Conservation (phyloP, 2,888 invertebrate species). For the Rhodophaea formosa region DNA sequence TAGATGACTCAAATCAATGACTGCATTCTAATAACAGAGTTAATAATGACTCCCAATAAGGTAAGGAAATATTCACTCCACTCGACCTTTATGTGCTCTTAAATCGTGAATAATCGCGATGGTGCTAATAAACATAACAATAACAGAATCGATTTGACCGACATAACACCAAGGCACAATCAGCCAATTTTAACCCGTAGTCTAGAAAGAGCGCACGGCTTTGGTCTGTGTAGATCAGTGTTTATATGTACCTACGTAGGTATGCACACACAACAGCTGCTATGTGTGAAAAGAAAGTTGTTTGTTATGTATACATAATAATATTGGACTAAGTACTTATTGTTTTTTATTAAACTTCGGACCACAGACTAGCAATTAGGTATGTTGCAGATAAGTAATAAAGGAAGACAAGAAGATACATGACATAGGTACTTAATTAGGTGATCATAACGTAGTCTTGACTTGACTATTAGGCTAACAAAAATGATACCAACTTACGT, state of each 20-base stretch:
- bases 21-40: not conserved
- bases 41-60: no score
- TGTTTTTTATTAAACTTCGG: not conserved
- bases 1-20: not conserved
- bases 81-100: no score
- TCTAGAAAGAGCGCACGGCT: not conserved
- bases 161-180: not conserved
- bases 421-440: not conserved
- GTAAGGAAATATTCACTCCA: no score
- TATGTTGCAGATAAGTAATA: not conserved
- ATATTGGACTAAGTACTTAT: not conserved
- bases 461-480: not conserved
- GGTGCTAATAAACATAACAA: constrained; percentile 8
- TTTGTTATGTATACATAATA: not conserved
- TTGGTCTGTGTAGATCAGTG: not conserved
- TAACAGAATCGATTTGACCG: not conserved
- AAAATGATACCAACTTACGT: constrained; percentile 58
- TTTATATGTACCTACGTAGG: not conserved
- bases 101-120: no score
- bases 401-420: not conserved
- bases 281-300: not conserved
- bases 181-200: not conserved
- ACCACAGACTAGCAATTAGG: not conserved
- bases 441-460: constrained; percentile 16
- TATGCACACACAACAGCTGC: not conserved